phyloP scores from a whole-genome alignment of 2,888 invertebrate species.

The Glomeris marginata region DNA sequence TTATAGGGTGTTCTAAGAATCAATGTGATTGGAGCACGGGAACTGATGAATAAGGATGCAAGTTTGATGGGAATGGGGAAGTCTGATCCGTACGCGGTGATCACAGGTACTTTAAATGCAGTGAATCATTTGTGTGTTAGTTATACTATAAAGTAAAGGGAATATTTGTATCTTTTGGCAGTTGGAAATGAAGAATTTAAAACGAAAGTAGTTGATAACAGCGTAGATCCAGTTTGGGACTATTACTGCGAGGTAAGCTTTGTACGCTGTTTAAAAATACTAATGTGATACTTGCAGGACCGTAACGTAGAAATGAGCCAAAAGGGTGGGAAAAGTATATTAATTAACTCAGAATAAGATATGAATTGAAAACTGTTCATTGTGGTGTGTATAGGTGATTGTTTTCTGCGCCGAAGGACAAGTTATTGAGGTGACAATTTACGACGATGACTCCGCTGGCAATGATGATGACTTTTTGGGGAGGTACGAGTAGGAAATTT shows the following conservation, averaged over 20 bases:
- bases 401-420: slow-evolving; percentile 31
- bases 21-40: slow-evolving; percentile 84
- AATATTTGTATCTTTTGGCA: slow-evolving; percentile 36
- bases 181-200: slow-evolving; percentile 89
- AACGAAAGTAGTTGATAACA: slow-evolving; percentile 86
- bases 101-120: slow-evolving; percentile 24
- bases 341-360: too few relatives aligned
- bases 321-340: too few relatives aligned
- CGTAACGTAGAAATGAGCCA: too few relatives aligned
- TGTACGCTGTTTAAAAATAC: too few relatives aligned
- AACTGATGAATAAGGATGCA: slow-evolving; percentile 92
- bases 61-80: slow-evolving; percentile 85
- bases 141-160: too few relatives aligned
- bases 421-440: slow-evolving; percentile 21
- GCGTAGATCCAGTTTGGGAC: slow-evolving; percentile 93
- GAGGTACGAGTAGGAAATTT: slow-evolving; percentile 14
- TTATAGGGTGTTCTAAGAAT: slow-evolving; percentile 80
- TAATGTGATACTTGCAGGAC: too few relatives aligned
- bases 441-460: slow-evolving; percentile 13
- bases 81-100: slow-evolving; percentile 90
- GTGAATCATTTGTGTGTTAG: neutral
- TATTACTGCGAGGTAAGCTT: slow-evolving; percentile 94
- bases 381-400: slow-evolving; percentile 28
- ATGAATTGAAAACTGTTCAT: too few relatives aligned
- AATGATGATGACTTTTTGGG: slow-evolving; percentile 14